Base-by-base conservation (phyloP, 2,888 invertebrate species). In the Meganola albula region DNA sequence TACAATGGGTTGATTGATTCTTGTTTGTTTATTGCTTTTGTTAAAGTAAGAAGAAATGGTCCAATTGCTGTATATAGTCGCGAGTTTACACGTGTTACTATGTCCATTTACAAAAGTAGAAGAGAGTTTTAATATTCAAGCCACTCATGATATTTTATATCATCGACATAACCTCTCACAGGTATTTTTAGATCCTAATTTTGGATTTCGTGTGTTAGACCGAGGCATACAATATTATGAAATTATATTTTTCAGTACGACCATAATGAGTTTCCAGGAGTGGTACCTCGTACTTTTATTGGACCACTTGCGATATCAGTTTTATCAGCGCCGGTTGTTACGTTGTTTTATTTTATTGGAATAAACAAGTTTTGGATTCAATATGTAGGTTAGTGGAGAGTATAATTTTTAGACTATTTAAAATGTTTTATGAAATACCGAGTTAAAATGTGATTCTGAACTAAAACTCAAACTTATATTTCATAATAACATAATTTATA, bases 21-120 rank as follows among this genome's bases (percentile, higher is more conserved):
- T 43, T 48, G 42, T 49, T n/a, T n/a, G n/a, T n/a, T n/a, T n/a
- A n/a, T n/a, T 51, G 54, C 53, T 49, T 47, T 39, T 41, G 54
- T 22, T 28, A 29, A 11, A n/a, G n/a, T n/a, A n/a, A n/a, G n/a
- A 28, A 63, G 68, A 76, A 70, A 93, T 94, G 93, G 91, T 92
- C 71, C 89, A 91, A 63, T 82, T 94, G 71, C 78, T 94, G 58
- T 89, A 92, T 69, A 78, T 93, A 51, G 88, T 93, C 55, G 93
- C 94, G 39, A 89, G 91, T 53, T 89, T 93, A 54, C 95, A 96
- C 74, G 83, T 98, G 37, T 73, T 96, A 44, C 88, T 94, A 57
- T 97, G 97, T 65, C 99, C 99, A 31, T 98, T 93, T 72, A 98
- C 98, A 3, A 99, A 99, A 91, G 99, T 99, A 29, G 99, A 99